Percentiles rank a stretch among this genome's conserved stretches.
phyloP scores from a whole-genome alignment of 2,888 invertebrate genomes.

The Lasioglossum lativentre region DNA sequence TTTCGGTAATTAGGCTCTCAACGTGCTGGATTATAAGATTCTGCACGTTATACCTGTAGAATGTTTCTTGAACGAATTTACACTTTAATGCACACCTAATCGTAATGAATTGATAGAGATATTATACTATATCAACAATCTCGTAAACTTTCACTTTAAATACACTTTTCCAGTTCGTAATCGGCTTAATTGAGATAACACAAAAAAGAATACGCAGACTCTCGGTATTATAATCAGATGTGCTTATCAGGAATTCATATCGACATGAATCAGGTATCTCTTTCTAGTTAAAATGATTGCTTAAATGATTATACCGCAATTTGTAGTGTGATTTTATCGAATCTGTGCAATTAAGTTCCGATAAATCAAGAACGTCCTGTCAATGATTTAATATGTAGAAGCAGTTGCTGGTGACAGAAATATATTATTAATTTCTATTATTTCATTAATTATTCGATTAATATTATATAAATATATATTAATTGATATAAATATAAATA shows the following conservation, averaged over 20 bases:
- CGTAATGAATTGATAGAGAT: neutral
- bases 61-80: neutral
- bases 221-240: neutral
- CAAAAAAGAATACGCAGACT: neutral
- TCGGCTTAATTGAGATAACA: neutral
- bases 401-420: neutral
- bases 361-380: neutral
- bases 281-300: neutral
- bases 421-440: neutral
- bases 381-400: neutral
- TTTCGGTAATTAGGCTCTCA: neutral
- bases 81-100: neutral
- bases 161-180: neutral
- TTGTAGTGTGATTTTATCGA: neutral
- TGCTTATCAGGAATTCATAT: neutral
- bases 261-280: neutral
- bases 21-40: neutral
- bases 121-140: no score
- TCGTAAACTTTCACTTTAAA: conserved; percentile 1
- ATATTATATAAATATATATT: no score
- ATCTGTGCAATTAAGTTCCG: neutral
- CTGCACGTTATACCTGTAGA: neutral
- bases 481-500: no score
- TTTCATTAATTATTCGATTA: neutral
- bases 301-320: neutral